Conservation (phyloP, 2,797 vertebrate genomes). For the Sebastes vulpes region DNA sequence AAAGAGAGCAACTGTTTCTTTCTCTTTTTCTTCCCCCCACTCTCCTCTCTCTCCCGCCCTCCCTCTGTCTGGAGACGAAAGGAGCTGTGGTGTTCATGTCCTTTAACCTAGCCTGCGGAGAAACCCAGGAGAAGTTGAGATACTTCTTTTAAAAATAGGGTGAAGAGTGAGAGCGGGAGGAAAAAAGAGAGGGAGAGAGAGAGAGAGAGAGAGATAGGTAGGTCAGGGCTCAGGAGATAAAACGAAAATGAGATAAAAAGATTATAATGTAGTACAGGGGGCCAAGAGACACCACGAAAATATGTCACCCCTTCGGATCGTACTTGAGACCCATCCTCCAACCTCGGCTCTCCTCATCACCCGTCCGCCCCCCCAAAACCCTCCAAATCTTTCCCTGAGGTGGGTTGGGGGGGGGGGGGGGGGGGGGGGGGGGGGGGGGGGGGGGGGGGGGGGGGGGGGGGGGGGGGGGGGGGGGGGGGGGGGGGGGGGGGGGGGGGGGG, state of each 20-base stretch:
- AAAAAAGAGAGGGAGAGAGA: background rate
- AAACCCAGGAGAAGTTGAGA: constrained; percentile 76
- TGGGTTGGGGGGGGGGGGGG: constrained; percentile 48
- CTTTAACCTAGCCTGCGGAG: constrained; percentile 80
- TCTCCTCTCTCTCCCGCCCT: constrained; percentile 29
- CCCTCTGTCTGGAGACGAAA: constrained; percentile 74
- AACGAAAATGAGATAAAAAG: constrained; percentile 84
- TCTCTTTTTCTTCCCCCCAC: constrained; percentile 29
- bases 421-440: constrained; percentile 63
- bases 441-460: constrained; percentile 62
- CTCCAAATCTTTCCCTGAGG: constrained; percentile 86
- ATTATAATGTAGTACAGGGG: constrained; percentile 77
- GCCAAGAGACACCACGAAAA: constrained; percentile 79
- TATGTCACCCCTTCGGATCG: constrained; percentile 81
- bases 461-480: constrained; percentile 54
- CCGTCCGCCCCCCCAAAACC: constrained; percentile 48
- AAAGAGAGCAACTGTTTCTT: constrained; percentile 85
- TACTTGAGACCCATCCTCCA: constrained; percentile 83
- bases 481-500: constrained; percentile 64
- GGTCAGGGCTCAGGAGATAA: constrained; percentile 80
- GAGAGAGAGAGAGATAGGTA: constrained; percentile 60
- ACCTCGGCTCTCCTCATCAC: constrained; percentile 66
- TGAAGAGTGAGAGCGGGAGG: constrained; percentile 51
- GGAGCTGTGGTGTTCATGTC: constrained; percentile 71
- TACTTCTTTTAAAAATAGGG: constrained; percentile 70